Conservation (phyloP, 2,113 vertebrate genomes). For the Etheostoma spectabile region DNA sequence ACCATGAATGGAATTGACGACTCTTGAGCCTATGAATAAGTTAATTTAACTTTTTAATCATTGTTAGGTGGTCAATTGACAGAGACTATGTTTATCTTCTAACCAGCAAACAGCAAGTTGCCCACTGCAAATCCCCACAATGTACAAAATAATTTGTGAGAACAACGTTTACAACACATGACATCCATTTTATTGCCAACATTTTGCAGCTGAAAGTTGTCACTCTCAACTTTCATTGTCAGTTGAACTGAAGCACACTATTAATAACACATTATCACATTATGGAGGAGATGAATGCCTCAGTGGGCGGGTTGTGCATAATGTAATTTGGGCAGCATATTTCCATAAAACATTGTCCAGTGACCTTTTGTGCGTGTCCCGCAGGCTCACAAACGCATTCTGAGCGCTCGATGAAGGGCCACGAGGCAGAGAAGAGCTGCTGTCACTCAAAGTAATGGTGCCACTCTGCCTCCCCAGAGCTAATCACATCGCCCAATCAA, state of each 20-base stretch:
- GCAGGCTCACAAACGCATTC: slow-evolving; percentile 18
- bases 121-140: not conserved
- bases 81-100: not conserved
- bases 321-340: not conserved
- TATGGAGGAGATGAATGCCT: not conserved
- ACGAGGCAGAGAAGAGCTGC: slow-evolving; percentile 29
- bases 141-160: not conserved
- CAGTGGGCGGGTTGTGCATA: not conserved
- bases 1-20: not conserved
- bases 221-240: not conserved
- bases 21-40: not conserved
- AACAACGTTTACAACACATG: not conserved
- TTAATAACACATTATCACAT: slow-evolving; percentile 7
- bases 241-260: not conserved
- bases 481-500: slow-evolving; percentile 52
- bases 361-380: slow-evolving; percentile 47
- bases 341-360: slow-evolving; percentile 48
- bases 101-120: not conserved
- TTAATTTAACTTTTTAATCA: too few species aligned
- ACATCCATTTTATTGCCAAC: not conserved
- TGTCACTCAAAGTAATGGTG: slow-evolving; percentile 36
- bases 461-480: slow-evolving; percentile 44
- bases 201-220: not conserved
- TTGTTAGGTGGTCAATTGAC: not conserved
- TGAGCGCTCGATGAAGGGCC: slow-evolving; percentile 17